Evolutionary conservation across 2,113 vertebrate genomes (phyloP).

Genomic region (Hiodon tergisus): DNA sequence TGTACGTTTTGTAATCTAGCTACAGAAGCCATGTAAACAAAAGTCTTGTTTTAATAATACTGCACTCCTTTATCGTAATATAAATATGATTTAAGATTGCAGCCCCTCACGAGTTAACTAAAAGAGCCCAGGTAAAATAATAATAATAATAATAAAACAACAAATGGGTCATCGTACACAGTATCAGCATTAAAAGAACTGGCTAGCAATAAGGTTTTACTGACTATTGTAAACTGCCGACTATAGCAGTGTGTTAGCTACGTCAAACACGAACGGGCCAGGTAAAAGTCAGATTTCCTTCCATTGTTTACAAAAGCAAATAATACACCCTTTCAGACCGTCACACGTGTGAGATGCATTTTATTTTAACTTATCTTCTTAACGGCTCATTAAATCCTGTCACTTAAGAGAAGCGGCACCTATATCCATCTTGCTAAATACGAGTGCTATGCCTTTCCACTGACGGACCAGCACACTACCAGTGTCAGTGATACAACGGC

Average conservation of each 20-base stretch:
- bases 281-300: not conserved
- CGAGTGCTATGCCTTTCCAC: conserved; percentile 26
- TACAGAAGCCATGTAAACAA: conserved; percentile 32
- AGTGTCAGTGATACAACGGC: conserved; percentile 1
- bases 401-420: conserved; percentile 9
- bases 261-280: not conserved
- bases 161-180: not conserved
- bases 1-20: not conserved
- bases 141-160: too few relatives aligned
- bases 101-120: too few relatives aligned
- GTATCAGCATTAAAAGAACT: not conserved
- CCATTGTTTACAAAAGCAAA: not conserved
- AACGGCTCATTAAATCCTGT: not conserved
- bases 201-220: not conserved
- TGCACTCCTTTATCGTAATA: not conserved
- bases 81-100: too few relatives aligned
- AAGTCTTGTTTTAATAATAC: not conserved
- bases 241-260: not conserved
- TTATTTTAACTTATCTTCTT: not conserved
- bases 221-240: not conserved
- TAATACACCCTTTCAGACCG: not conserved
- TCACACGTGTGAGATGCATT: not conserved
- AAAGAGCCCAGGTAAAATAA: too few relatives aligned
- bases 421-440: conserved; percentile 15
- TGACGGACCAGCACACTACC: conserved; percentile 17